A percentile compares a stretch with the other conserved stretches of the same genome.
These are phyloP conservation scores for Harpegnathos saltator DNA, from an alignment of 1,140 invertebrate genomes.

Conservation along the genomic window DNA sequence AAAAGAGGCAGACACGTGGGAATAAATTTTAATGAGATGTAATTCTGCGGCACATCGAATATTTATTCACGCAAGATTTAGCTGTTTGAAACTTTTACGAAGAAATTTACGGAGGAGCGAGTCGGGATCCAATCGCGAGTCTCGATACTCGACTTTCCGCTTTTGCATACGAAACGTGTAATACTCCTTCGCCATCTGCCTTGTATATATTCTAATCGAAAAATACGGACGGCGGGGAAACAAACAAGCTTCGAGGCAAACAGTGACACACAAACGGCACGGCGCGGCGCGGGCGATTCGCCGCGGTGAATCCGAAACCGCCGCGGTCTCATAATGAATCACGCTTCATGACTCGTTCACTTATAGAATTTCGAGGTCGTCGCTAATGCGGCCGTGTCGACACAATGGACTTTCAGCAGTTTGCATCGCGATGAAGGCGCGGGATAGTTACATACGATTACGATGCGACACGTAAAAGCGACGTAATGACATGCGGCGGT, in stretches of 20 bases:
- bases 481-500: slow-evolving; percentile 9
- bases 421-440: slow-evolving; percentile 39
- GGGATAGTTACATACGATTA: slow-evolving; percentile 16
- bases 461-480: slow-evolving; percentile 39
- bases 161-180: background rate
- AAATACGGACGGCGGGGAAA: background rate
- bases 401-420: slow-evolving; percentile 42
- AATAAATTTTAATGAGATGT: background rate
- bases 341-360: background rate
- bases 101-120: background rate
- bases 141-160: background rate
- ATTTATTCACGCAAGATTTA: background rate
- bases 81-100: background rate
- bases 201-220: background rate
- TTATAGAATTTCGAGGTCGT: slow-evolving; percentile 26
- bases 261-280: background rate
- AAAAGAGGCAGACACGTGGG: background rate
- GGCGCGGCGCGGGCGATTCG: no score
- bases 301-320: slow-evolving; percentile 5
- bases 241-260: background rate
- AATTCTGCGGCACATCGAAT: background rate
- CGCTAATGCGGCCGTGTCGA: background rate
- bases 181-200: no score
- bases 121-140: background rate
- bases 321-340: slow-evolving; percentile 7